Evolutionary conservation across 2,888 invertebrate genomes (phyloP).

Genomic region (Thera britannica): DNA sequence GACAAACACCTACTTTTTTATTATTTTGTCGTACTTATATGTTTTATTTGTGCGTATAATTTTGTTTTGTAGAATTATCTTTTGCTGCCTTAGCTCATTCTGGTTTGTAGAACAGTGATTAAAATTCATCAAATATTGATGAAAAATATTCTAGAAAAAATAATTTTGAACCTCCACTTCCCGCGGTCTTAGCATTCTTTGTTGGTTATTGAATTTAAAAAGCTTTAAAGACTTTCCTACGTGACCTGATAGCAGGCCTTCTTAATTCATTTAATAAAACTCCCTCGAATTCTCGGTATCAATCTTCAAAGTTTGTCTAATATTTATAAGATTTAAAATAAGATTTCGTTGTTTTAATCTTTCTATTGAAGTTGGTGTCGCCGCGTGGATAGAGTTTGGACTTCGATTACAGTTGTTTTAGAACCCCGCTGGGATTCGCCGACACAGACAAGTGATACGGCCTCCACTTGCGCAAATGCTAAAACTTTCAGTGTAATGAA

Average conservation of each 20-base stretch:
- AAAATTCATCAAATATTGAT: not conserved
- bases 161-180: no score
- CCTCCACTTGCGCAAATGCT: slow-evolving; percentile 10
- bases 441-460: slow-evolving; percentile 33
- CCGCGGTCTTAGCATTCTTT: not conserved
- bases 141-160: no score
- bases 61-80: not conserved
- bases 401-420: slow-evolving; percentile 55
- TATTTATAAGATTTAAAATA: slow-evolving; percentile 23
- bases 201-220: slow-evolving; percentile 18
- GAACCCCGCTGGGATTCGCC: slow-evolving; percentile 35
- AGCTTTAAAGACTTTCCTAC: slow-evolving; percentile 13
- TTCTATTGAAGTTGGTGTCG: slow-evolving; percentile 51
- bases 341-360: slow-evolving; percentile 43
- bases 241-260: slow-evolving; percentile 11
- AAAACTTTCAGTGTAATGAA: slow-evolving; percentile 1
- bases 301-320: slow-evolving; percentile 18
- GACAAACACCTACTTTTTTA: slow-evolving; percentile 1
- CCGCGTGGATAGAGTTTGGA: slow-evolving; percentile 46
- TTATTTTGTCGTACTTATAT: not conserved
- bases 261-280: slow-evolving; percentile 11
- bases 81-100: not conserved
- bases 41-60: not conserved
- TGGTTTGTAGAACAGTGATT: not conserved
- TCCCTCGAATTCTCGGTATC: slow-evolving; percentile 11